Base-by-base conservation (phyloP, 2,888 invertebrate genomes). In the Drosophila merina region DNA sequence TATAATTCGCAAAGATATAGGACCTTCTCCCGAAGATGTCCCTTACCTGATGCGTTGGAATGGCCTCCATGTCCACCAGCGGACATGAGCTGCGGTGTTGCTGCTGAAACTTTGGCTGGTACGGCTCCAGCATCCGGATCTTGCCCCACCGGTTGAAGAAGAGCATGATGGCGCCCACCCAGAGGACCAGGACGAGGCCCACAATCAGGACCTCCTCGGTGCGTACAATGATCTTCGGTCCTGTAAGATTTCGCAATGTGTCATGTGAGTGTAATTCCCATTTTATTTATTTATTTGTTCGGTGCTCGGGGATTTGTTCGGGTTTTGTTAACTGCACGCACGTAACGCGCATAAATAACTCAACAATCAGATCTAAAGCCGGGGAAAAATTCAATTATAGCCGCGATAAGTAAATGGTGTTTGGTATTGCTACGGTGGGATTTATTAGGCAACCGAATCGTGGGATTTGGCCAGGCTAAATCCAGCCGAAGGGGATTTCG, bases 81-180 rank as follows among this genome's bases (percentile, higher is more conserved):
- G 94, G 95, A 89, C 96, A 96, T 85, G 95, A 96, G 80, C 95
- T 94, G 78, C 97, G 93, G 92, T 96, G 96, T 79, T 96, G 95
- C 84, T 96, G 96, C 88, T 96, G 96, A 89, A 97, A 97, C 92
- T 97, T 97, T 1, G 97, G 97, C 89, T 97, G 97, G 91, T 97
- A 97, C 0, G 97, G 97, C 90, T 97, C 97, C 91, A 97, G 92
- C 96, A 97, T 97, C 74, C 97, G 95, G 90, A 97, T 97, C 93
- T 97, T 97, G 89, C 97, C 97, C 97, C 97, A 97, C 74, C 97
- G 95, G 92, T 97, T 97, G 93, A 97, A 97, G 93, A 97, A 97
- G 47, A 97, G 93, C 3, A 96, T 96, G 72, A 97, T 97, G 72
- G 97, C 97, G 0, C 96, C 97, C 57, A 96, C 95, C 97, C 97